Evolutionary conservation across 1,140 invertebrate species (phyloP), one percentile per base, ranked within the genome.

Genomic region (Brachionus plicatilis): DNA sequence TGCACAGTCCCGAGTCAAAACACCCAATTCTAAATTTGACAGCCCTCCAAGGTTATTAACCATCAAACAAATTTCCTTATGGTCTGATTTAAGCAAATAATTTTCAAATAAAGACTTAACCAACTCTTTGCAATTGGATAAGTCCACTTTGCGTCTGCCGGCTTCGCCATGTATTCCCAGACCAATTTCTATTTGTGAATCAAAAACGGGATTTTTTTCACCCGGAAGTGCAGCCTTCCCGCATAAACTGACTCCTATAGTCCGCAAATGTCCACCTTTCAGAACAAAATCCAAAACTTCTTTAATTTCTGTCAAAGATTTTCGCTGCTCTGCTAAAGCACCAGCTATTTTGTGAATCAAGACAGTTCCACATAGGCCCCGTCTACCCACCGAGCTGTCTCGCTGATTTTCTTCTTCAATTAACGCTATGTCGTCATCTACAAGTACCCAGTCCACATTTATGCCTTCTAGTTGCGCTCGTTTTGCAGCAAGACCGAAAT

Each of bases 131-230:
- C 90, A 89, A 84, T 90, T 86, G 12, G 86, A 80, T 3, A 91
- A 85, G 90, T 91, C 85, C 41, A 87, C 90, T 87, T 92, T 92
- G 85, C 92, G 91, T 12, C 94, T 92, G 24, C 95, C 95, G n/a
- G 93, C 93, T 90, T 96, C 95, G 0, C 94, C 95, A 88, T 96
- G 94, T 7, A 86, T 91, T 75, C 95, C 95, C 27, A 94, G 91
- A 1, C 95, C 95, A 8, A 95, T 89, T 90, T 95, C 94, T 88
- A 95, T 92, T 88, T 94, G 92, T 87, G 93, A 92, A 1, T 89
- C 76, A 8, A 89, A 89, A 37, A 95, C 88, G 20, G 92, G 90
- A 1, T 91, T 91, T 1, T 88, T 89, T 88, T 86, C 85, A n/a
- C 92, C 92, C 84, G 94, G 94, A 50, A 95, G 88, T 72, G 92